phyloP scores from a whole-genome alignment of 2,113 vertebrate genomes.

The Cinclus cinclus region DNA sequence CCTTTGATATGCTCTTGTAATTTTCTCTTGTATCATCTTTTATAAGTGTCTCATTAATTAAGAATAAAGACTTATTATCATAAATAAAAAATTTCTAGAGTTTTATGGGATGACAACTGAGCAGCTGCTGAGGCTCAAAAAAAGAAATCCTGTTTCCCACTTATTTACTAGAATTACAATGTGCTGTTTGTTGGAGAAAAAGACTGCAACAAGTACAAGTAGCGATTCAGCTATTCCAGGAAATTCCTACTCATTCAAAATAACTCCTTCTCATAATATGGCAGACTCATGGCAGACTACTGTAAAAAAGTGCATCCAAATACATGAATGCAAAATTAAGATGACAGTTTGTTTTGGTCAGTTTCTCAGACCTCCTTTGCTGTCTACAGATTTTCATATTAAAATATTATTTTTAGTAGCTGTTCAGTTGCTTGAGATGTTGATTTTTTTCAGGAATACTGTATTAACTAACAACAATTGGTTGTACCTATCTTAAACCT shows the following conservation, averaged over 20 bases:
- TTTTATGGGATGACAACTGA: background rate
- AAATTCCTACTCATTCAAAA: constrained; percentile 17
- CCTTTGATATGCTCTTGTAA: background rate
- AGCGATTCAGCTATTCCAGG: background rate
- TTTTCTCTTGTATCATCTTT: background rate
- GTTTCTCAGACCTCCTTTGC: background rate
- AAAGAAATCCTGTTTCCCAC: background rate
- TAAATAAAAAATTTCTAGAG: background rate
- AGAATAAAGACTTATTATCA: background rate
- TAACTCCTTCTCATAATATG: background rate
- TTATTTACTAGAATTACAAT: background rate
- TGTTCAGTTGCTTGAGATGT: background rate
- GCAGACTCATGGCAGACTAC: background rate
- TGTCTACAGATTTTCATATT: background rate
- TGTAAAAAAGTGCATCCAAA: background rate
- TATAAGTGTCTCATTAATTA: background rate
- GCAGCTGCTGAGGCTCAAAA: background rate
- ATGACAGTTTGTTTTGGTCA: background rate
- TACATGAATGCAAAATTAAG: background rate
- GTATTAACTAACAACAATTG: background rate
- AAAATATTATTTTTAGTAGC: background rate
- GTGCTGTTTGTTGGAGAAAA: background rate
- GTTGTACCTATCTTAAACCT: background rate
- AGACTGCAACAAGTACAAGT: background rate
- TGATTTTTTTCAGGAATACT: background rate